A percentile compares a stretch with the other conserved stretches of the same genome.
Conservation (phyloP, 2,888 invertebrate species). For the Philonicus albiceps region DNA sequence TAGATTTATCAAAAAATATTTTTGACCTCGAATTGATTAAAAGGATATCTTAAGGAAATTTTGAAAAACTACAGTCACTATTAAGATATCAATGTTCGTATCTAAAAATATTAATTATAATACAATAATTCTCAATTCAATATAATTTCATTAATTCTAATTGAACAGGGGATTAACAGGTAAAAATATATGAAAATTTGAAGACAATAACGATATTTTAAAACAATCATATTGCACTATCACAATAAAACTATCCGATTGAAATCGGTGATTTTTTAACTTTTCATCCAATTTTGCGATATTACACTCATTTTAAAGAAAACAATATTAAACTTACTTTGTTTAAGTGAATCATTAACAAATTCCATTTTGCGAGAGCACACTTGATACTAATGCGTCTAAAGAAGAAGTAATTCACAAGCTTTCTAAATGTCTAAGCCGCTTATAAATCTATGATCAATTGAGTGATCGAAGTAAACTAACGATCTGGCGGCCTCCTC, state of each 20-base stretch:
- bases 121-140: no score
- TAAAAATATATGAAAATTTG: background rate
- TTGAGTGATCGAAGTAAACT: background rate
- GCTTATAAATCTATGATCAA: background rate
- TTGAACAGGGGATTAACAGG: no score
- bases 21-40: no score
- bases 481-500: background rate
- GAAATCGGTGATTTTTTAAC: background rate
- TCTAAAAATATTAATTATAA: no score
- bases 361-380: background rate
- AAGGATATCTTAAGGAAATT: no score
- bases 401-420: background rate
- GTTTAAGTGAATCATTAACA: background rate
- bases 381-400: background rate
- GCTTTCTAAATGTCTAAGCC: background rate
- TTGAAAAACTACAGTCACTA: no score
- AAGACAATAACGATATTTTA: background rate
- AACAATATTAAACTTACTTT: background rate
- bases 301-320: background rate
- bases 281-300: background rate
- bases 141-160: no score
- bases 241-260: background rate
- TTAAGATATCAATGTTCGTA: background rate
- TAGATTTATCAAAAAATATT: no score
- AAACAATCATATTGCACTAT: background rate